Evolutionary conservation across 2,797 vertebrate species (phyloP), one percentile per base, ranked within the genome.

Genomic region (Echeneis naucrates): DNA sequence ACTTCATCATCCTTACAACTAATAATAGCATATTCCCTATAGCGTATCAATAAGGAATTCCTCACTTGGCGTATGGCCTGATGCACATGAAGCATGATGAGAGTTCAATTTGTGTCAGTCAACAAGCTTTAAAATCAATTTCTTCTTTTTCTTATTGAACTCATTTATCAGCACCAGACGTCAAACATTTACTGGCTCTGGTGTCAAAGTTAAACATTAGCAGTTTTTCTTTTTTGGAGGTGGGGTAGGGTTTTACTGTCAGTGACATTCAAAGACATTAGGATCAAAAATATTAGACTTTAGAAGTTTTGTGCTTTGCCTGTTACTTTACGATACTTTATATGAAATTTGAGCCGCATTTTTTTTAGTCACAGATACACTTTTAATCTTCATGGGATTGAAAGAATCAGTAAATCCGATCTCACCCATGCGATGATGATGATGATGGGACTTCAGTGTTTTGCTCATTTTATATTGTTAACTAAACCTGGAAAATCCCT

Each of bases 1-100:
- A 44, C 47, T 68, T 78, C 50, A 63, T 26, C 32, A 40, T 35
- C 44, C 38, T 51, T 19, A 54, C 50, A 66, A 8, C 21, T 53
- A 81, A 77, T 47, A 67, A 72, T 61, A 75, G 32, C 38, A 24
- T 48, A 38, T 42, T 32, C 44, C 44, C 30, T 44, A 51, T 10
- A 11, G 55, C 60, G 65, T 45, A 60, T 62, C 42, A 62, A 51
- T 16, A 19, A 47, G 32, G 32, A 27, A 14, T 30, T 17, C n/a
- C 52, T 55, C 0, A 27, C 38, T 56, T 68, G 19, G n/a, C 44
- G n/a, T 10, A 45, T 9, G 9, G 11, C 35, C 11, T 37, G 35
- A 37, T 11, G 40, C 19, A 8, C 40, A 44, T 24, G 45, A 48
- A 21, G 21, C 11, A 23, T 13, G 21, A 7, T 21, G 2, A 4